Base-by-base conservation (phyloP, 53 echinoderm and acorn worm species). In the Mesocentrotus franciscanus region DNA sequence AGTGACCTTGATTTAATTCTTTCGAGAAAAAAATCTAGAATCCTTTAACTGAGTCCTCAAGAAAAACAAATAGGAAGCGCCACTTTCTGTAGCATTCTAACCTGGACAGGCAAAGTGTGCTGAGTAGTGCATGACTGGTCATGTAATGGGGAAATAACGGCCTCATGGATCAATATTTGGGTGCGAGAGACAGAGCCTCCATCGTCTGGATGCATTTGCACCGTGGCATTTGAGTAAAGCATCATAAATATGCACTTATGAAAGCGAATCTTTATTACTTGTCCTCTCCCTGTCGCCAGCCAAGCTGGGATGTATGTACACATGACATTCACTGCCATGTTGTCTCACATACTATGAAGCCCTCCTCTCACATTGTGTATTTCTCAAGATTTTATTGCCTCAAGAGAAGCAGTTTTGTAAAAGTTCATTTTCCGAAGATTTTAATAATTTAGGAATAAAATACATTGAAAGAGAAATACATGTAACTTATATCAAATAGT, bases 171-270 rank as follows among this genome's bases (percentile, higher is more conserved):
- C 87, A 87, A 87, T 87, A 87, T 87, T 58, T 87, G 87, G 87
- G 58, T 58, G 87, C 87, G 10, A 56, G 58, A 56, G 87, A 87
- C 87, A 87, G 56, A 58, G 87, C 87, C 58, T 87, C 58, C 15
- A 58, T 87, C 87, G 87, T 87, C 87, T 87, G 27, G 87, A 6
- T 57, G n/a, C 58, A 87, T 58, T 87, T 87, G 57, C 58, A 87
- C 87, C n/a, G 27, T 87, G 87, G 58, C 87, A 87, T 87, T 87
- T 87, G 87, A 87, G 87, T 59, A n/a, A 87, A 58, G 57, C 56
- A 87, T 87, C 87, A 87, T 56, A 87, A 87, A 87, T 87, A 58
- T 87, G 87, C 56, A 87, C 58, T 87, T 87, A 87, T 87, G 87
- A 87, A 85, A 87, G 58, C 58, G 29, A 27, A 27, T 87, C 87